Base-by-base conservation (phyloP, 2,113 vertebrate species). In the Cynocephalus volans region DNA sequence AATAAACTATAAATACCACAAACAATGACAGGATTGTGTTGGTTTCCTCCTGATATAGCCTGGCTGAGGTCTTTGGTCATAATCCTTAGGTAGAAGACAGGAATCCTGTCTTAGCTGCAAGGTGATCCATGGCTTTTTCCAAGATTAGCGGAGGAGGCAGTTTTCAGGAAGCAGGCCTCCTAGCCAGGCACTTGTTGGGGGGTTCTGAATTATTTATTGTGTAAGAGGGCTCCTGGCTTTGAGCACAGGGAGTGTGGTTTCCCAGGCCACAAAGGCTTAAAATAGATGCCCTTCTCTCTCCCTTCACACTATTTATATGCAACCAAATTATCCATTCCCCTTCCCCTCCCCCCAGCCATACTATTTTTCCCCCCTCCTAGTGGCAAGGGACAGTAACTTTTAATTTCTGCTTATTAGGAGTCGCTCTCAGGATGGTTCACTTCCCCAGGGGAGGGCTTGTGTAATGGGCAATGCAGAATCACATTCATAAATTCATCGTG, bases 21-120 rank as follows among this genome's bases (percentile, higher is more conserved):
- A 81, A 98, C 97, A 98, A 98, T 97, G 96, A 69, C 93, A 98
- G 92, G 92, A 97, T 92, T 97, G 97, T 95, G 97, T 95, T 96
- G 75, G 76, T 96, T 98, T 98, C 97, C 96, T 96, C 65, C 69
- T 97, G 95, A 95, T 1, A 23, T 64, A 72, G 62, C 17, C 86
- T 95, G 82, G 70, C 65, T 69, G 33, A 72, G 54, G 69, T 28
- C 56, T 70, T 90, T 87, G 50, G 69, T 95, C 72, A 82, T 93
- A 95, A 96, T 89, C 83, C 70, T 92, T 89, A 87, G 75, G 86
- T 96, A 54, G 93, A 77, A 80, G 84, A 83, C 58, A 93, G 60
- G 56, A 81, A 82, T 96, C 96, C 80, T 95, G 67, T 91, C 94
- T 84, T 65, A 93, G 79, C 79, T 89, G 26, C 64, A 50, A 64